A percentile compares a stretch with the other conserved stretches of the same genome.
Conservation (phyloP, 2,888 invertebrate genomes). For the Geotrupes spiniger region DNA sequence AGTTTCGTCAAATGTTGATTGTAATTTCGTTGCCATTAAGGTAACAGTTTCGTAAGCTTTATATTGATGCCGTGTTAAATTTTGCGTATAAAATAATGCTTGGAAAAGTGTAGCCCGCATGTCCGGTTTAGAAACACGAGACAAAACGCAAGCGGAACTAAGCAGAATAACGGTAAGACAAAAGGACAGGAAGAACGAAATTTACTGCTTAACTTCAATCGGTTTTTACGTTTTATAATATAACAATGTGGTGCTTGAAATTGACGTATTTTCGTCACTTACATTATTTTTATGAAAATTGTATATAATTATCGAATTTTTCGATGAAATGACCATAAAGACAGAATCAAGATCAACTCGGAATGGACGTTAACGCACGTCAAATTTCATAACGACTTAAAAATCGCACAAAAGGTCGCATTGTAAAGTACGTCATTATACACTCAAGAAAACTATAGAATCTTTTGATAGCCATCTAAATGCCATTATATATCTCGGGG, state of each 20-base stretch:
- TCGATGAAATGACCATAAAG: conserved; percentile 9
- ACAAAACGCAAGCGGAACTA: conserved; percentile 24
- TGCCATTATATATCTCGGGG: conserved; percentile 28
- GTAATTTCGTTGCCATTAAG: too few species aligned
- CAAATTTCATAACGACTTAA: conserved; percentile 15
- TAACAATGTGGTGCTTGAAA: too few species aligned
- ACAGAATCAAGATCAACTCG: conserved; percentile 10
- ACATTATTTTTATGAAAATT: too few species aligned
- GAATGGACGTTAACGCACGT: conserved; percentile 14
- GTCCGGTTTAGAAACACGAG: conserved; percentile 19
- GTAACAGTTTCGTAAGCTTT: too few species aligned
- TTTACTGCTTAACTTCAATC: conserved; percentile 14
- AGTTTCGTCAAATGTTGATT: too few species aligned
- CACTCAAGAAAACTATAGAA: conserved; percentile 31
- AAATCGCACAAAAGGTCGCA: conserved; percentile 24
- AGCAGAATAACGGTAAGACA: conserved; percentile 20
- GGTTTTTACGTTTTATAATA: neutral
- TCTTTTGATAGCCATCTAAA: conserved; percentile 31
- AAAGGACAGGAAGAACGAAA: conserved; percentile 21
- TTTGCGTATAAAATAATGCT: conserved; percentile 17
- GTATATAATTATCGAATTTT: neutral
- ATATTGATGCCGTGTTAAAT: conserved; percentile 18
- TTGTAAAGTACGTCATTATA: conserved; percentile 28
- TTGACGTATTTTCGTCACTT: too few species aligned
- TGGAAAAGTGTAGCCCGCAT: conserved; percentile 20